Conservation (phyloP, 2,888 invertebrate genomes). For the Pammene fasciana region DNA sequence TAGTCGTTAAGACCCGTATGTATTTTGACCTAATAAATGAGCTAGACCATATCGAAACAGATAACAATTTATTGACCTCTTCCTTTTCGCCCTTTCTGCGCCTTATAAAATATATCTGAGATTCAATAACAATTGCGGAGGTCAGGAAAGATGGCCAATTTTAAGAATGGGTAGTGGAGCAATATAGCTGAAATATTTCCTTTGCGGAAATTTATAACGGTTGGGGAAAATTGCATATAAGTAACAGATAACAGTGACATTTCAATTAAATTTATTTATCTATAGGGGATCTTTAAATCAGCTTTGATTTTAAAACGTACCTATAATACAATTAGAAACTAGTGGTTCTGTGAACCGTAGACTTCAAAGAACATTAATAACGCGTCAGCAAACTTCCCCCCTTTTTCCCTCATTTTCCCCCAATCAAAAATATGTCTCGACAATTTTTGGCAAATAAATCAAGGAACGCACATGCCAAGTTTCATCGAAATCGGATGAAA, state of each 20-base stretch:
- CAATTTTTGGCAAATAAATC: no score
- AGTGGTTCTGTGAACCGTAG: no score
- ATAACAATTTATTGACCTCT: constrained; percentile 30
- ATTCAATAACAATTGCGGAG: constrained; percentile 14
- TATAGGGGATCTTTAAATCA: no score
- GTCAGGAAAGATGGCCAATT: constrained; percentile 12
- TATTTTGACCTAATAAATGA: constrained; percentile 33
- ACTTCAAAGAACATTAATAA: no score
- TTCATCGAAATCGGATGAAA: no score
- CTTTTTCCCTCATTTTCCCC: no score
- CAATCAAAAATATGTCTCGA: no score
- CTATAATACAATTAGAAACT: no score
- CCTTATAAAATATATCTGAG: constrained; percentile 17
- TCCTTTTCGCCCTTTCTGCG: constrained; percentile 4
- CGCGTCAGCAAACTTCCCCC: no score
- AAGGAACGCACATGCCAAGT: no score
- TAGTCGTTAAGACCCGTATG: constrained; percentile 29
- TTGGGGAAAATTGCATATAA: background rate
- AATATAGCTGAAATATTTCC: constrained; percentile 15
- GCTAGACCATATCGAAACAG: constrained; percentile 31
- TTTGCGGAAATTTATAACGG: constrained; percentile 10
- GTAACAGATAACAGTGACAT: background rate
- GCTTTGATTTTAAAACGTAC: no score
- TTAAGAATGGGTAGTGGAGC: constrained; percentile 9
- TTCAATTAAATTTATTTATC: no score